Percentiles rank a stretch among this genome's conserved stretches.
phyloP scores from a whole-genome alignment of 2,888 invertebrate species.

The Mesorhabditis spiculigera region DNA sequence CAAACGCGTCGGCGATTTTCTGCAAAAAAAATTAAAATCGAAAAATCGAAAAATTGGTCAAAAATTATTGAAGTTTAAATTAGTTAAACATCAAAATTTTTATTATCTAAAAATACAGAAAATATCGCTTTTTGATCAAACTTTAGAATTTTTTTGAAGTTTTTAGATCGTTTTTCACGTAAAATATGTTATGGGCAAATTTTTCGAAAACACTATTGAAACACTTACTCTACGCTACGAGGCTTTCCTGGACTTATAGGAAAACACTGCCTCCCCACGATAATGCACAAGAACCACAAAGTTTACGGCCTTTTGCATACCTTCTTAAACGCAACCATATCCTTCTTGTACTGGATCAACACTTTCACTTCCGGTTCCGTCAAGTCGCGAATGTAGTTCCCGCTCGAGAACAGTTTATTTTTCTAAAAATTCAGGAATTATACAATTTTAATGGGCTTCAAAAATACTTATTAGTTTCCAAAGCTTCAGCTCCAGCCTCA shows the following conservation, averaged over 20 bases:
- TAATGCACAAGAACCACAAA: not conserved
- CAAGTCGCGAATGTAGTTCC: slow-evolving; percentile 49
- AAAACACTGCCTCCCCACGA: not conserved
- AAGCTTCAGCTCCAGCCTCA: too few species aligned
- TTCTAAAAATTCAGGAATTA: slow-evolving; percentile 29
- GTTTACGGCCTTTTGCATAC: slow-evolving; percentile 15
- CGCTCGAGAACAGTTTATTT: slow-evolving; percentile 49
- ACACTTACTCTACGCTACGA: too few species aligned
- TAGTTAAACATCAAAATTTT: too few species aligned
- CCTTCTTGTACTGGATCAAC: slow-evolving; percentile 48
- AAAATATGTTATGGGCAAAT: too few species aligned
- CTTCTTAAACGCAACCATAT: slow-evolving; percentile 43
- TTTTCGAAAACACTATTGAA: not conserved
- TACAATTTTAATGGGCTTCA: not conserved
- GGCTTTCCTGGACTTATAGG: too few species aligned
- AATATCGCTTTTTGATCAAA: too few species aligned
- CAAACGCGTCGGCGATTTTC: slow-evolving; percentile 51
- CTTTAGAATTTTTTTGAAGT: too few species aligned
- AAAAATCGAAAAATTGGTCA: too few species aligned
- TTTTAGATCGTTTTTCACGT: too few species aligned
- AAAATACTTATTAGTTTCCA: not conserved
- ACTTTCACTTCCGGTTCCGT: slow-evolving; percentile 40
- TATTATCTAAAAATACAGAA: too few species aligned
- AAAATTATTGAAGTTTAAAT: too few species aligned
- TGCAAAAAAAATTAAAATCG: slow-evolving; percentile 11